Percentiles rank a stretch among this genome's conserved stretches.
phyloP scores from a whole-genome alignment of 2,888 invertebrate genomes.

The Drosophila mayaguana region DNA sequence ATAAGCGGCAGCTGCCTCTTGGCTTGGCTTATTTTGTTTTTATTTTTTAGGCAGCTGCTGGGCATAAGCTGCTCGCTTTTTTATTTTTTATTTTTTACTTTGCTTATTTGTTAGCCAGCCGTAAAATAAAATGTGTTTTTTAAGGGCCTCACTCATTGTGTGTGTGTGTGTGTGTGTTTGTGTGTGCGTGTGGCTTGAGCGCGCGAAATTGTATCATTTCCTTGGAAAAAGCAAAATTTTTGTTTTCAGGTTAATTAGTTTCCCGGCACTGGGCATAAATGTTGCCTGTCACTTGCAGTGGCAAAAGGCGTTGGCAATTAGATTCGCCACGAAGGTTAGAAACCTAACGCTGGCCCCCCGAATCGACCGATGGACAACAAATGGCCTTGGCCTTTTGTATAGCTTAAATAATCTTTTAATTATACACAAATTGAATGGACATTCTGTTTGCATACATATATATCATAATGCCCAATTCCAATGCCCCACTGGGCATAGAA shows the following conservation, averaged over 20 bases:
- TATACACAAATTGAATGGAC: constrained; percentile 15
- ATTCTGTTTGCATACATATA: no score
- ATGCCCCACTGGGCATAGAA: no score
- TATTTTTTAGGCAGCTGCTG: constrained; percentile 37
- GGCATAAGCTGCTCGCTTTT: constrained; percentile 50
- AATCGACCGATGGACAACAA: constrained; percentile 6
- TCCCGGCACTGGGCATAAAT: constrained; percentile 64
- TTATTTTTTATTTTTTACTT: constrained; percentile 17
- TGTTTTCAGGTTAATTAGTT: constrained; percentile 75
- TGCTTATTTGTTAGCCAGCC: constrained; percentile 42
- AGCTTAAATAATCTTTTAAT: constrained; percentile 17
- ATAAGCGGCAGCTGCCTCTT: constrained; percentile 52
- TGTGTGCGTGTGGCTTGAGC: constrained; percentile 29
- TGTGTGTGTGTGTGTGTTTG: constrained; percentile 23
- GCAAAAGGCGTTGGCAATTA: constrained; percentile 77
- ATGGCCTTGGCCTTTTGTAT: constrained; percentile 49
- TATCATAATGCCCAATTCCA: no score
- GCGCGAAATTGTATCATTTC: constrained; percentile 77
- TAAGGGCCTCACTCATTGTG: constrained; percentile 35
- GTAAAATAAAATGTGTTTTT: constrained; percentile 67
- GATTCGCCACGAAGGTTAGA: constrained; percentile 44
- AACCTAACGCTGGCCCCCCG: constrained; percentile 14
- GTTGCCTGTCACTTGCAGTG: constrained; percentile 77
- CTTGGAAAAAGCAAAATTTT: constrained; percentile 57
- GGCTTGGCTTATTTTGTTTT: constrained; percentile 29